Evolutionary conservation across 2,888 invertebrate genomes (phyloP), one percentile per base, ranked within the genome.

Genomic region (Apotomis capreana): DNA sequence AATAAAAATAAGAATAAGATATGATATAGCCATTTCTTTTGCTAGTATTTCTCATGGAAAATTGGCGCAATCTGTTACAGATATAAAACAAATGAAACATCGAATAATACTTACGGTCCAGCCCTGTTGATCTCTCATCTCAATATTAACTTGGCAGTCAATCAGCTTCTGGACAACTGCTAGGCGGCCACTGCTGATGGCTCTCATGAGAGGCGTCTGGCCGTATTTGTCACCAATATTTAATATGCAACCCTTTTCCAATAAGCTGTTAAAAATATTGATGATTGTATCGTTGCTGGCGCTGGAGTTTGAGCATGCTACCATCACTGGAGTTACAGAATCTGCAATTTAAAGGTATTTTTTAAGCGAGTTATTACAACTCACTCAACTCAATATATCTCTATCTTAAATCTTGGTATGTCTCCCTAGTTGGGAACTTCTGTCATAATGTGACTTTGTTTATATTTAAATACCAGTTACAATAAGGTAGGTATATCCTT

Each of bases 141-240:
- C 92, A 78, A 94, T 91, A 85, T 95, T 90, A 58, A 91, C 90
- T 73, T 91, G 86, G 73, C 92, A 79, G 57, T 94, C 92, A 13
- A 95, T 73, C 5, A 96, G 83, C 76, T 94, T 90, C 77, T 90
- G 79, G 0, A 95, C 94, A 58, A 95, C 90, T 55, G 88, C 84
- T 10, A 86, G 78, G 77, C 94, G 90, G 37, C 95, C 95, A 75
- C 89, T 91, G 61, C 88, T 84, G 52, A 95, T 94, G 4, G 96
- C 95, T 76, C 91, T 92, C 95, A 96, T 95, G 0, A 96, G 83
- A 5, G 95, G 94, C 55, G 95, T 95, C 83, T 94, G 94, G 10
- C 95, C 94, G 79, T 91, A 94, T 77, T 94, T 94, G 79, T 94
- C 94, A 40, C 90, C 93, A 59, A 93, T 85, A 80, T 95, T 94